These are phyloP conservation scores for Pipistrellus kuhlii DNA, from an alignment of 2,797 vertebrate genomes.

Conservation along the genomic window DNA sequence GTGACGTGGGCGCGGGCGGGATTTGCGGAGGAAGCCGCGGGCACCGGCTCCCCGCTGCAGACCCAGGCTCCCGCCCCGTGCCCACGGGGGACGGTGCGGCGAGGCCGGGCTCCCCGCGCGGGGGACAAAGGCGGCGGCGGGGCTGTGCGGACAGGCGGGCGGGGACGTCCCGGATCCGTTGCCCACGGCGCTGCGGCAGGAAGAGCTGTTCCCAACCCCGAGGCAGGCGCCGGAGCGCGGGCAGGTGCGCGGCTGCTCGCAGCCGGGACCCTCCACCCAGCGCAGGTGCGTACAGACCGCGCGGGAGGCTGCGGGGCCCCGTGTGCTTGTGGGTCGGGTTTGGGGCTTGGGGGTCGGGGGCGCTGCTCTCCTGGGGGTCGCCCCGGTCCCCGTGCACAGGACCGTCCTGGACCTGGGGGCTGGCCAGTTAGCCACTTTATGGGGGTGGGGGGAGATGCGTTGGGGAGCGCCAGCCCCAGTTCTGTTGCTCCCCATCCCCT, in stretches of 20 bases:
- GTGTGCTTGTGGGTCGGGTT: neutral
- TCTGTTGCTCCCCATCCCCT: neutral
- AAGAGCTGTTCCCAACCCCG: neutral
- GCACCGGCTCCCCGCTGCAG: neutral
- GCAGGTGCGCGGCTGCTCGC: neutral
- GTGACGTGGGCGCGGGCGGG: slow-evolving; percentile 77
- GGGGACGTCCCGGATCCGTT: slow-evolving; percentile 15
- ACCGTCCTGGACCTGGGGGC: neutral
- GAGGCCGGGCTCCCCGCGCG: neutral
- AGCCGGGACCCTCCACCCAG: neutral
- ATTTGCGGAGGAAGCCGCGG: neutral
- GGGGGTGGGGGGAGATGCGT: neutral
- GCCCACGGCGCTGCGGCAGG: neutral
- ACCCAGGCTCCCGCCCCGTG: neutral
- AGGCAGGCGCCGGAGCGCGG: neutral
- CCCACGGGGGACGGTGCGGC: neutral
- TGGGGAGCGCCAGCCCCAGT: neutral
- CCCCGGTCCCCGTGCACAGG: neutral
- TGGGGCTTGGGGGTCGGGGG: neutral
- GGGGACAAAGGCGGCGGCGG: slow-evolving; percentile 44
- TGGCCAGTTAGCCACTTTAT: neutral
- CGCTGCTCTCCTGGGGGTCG: neutral
- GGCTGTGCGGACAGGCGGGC: neutral
- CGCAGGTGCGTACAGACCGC: neutral
- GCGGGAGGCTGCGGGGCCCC: neutral